Evolutionary conservation across 2,113 vertebrate genomes (phyloP), one percentile per base, ranked within the genome.

Genomic region (Chloropsis hardwickii): DNA sequence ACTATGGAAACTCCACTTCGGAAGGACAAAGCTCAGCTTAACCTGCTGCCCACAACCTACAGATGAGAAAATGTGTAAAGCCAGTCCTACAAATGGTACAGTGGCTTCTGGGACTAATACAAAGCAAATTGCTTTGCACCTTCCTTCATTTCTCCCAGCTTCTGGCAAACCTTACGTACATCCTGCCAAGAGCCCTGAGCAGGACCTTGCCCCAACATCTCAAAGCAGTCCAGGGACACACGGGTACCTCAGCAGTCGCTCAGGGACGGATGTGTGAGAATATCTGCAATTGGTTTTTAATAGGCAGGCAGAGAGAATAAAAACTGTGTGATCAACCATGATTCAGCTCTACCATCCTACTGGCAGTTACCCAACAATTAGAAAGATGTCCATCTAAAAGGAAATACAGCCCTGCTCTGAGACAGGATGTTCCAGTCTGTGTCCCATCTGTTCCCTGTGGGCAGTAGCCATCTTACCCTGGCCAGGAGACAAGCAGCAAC

Each of bases 371-470:
- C 56, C 81, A 67, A 74, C 88, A 81, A 29, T 74, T 74, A 90
- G 62, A 86, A 94, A 74, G 53, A 80, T 77, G 73, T 61, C 80
- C 67, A 83, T 72, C 71, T 69, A 71, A 76, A 91, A 84, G 81
- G 72, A 91, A 86, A 71, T 29, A 73, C 1, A 10, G 79, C 60
- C 54, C 76, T 88, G 72, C 67, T 65, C 23, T 1, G 20, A 86
- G 50, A 83, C 6, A 31, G 58, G 31, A n/a, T 88, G 80, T 73
- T 88, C 82, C 39, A 65, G 71, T 20, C 40, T 1, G 5, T 17
- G 27, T 51, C 71, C 88, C 66, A 56, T 82, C 79, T 88, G 82
- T 24, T 82, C 74, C 76, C 71, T 22, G 27, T 28, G 80, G 53
- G 76, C 66, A 95, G 79, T 3, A 18, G 44, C 66, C 25, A 6